phyloP scores from a whole-genome alignment of 2,797 vertebrate genomes.

The Enteromius unitaeniatus region DNA sequence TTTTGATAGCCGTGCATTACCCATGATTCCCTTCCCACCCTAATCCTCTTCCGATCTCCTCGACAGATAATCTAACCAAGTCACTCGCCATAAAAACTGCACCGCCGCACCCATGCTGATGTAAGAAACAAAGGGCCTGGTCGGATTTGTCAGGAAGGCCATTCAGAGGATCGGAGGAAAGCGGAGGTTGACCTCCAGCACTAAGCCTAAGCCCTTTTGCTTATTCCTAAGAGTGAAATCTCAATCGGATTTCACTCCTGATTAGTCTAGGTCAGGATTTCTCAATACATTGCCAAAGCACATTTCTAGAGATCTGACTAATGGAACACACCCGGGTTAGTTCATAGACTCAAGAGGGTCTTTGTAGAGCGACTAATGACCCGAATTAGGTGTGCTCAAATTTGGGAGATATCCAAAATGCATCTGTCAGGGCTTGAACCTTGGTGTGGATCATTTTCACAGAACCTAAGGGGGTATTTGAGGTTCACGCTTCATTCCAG shows the following conservation, averaged over 20 bases:
- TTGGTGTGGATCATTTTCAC: conserved; percentile 14
- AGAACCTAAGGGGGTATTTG: conserved; percentile 12
- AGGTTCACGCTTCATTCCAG: conserved; percentile 10
- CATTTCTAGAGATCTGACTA: not conserved
- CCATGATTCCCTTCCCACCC: conserved; percentile 62
- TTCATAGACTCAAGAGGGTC: not conserved
- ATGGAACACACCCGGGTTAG: not conserved
- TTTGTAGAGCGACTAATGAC: not conserved
- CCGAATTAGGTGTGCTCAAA: not conserved
- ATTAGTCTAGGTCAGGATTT: conserved; percentile 19
- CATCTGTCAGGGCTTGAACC: not conserved
- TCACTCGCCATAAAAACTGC: conserved; percentile 36
- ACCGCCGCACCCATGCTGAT: not conserved
- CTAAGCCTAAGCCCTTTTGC: conserved; percentile 30
- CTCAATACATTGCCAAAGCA: not conserved
- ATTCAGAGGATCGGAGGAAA: not conserved
- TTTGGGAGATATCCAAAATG: not conserved
- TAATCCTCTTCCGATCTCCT: conserved; percentile 73
- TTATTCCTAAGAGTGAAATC: not conserved
- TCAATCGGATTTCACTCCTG: not conserved
- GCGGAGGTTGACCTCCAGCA: conserved; percentile 19
- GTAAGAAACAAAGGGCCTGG: conserved; percentile 28
- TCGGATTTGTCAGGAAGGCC: conserved; percentile 35
- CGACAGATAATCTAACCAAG: conserved; percentile 62
- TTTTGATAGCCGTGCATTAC: conserved; percentile 59